Base-by-base conservation (phyloP, 2,113 vertebrate species). In the Pycnonotus jocosus region DNA sequence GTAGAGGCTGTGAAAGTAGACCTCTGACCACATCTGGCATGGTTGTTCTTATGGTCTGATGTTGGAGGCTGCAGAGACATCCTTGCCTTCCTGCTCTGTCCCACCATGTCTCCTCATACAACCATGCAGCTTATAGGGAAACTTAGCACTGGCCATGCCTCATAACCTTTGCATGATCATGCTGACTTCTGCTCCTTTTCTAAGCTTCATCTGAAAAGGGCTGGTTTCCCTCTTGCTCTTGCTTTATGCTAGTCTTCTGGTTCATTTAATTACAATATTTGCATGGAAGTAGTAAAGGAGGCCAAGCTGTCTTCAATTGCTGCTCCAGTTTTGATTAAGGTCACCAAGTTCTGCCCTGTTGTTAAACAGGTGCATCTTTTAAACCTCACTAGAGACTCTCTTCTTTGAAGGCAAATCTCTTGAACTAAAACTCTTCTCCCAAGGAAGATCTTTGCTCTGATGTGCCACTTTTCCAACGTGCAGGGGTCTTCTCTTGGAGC, bases 121-220 rank as follows among this genome's bases (percentile, higher is more conserved):
- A 30, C 6, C 72, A 70, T 20, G 7, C 33, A 86, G 22, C 23
- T 86, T 57, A 12, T 21, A 64, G 17, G 15, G 35, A 65, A 82
- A 57, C 1, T 15, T 24, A 42, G 20, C 33, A 18, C 25, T 57
- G 38, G 20, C 7, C 35, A 71, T 37, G 30, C 9, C 27, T 65
- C 0, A 0, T 45, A 21, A 37, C 45, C 7, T 72, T 76, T 62
- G 19, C 40, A 33, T 20, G 23, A 37, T 22, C 15, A 15, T 9
- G 21, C 19, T 48, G 25, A 53, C 25, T 71, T 81, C 10, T 80
- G 9, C 30, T 22, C 7, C 68, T 78, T 76, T 82, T 25, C 48
- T 61, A 85, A 81, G 7, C 17, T 60, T 81, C 21, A 27, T 68
- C 33, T 81, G 27, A 38, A 73, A 91, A 71, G 5, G 9, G 7